Percentiles rank a stretch among this genome's conserved stretches.
phyloP scores from a whole-genome alignment of 2,113 vertebrate genomes.

The Vanacampus margaritifer region DNA sequence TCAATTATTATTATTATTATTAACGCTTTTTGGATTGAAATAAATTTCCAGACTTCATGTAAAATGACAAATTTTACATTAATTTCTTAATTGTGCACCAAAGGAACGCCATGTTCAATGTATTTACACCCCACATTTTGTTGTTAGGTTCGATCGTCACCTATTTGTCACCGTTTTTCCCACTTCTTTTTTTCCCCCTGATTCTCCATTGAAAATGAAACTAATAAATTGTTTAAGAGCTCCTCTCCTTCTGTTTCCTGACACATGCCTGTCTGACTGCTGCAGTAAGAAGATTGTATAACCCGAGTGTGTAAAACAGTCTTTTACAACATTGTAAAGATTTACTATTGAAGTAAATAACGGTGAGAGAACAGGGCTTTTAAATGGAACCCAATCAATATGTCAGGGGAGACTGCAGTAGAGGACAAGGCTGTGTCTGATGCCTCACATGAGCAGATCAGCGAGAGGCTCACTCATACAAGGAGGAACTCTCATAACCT shows the following conservation, averaged over 20 bases:
- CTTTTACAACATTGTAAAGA: constrained; percentile 79
- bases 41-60: too few species aligned
- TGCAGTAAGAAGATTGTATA: constrained; percentile 62
- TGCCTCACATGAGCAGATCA: constrained; percentile 35
- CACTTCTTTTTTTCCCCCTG: neutral
- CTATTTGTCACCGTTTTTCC: neutral
- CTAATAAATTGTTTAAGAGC: neutral
- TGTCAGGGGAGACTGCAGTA: constrained; percentile 63
- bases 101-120: neutral
- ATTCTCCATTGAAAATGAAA: neutral
- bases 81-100: neutral
- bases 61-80: neutral
- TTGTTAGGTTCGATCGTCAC: neutral
- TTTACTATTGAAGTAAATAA: constrained; percentile 80
- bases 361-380: constrained; percentile 71
- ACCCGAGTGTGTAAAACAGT: constrained; percentile 74
- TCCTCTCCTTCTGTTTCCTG: constrained; percentile 32
- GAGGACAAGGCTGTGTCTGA: constrained; percentile 57
- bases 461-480: constrained; percentile 20
- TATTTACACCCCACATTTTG: neutral
- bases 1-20: too few species aligned
- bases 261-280: constrained; percentile 58
- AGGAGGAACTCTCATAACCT: constrained; percentile 9
- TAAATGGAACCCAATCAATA: constrained; percentile 75
- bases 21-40: too few species aligned